Base-by-base conservation (phyloP, 2,888 invertebrate genomes). In the Laspeyria flexula region DNA sequence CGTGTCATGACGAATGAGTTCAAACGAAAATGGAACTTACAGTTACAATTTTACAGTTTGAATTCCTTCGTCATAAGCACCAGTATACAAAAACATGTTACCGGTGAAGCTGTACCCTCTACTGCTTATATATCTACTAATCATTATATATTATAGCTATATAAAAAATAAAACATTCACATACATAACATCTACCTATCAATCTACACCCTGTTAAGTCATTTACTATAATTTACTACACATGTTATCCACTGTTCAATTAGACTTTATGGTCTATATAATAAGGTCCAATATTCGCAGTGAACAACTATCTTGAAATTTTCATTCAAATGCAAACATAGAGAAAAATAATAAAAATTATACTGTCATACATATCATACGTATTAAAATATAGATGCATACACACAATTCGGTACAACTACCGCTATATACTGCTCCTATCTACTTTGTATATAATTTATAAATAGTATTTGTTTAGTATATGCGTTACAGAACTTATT, bases 171-270 rank as follows among this genome's bases (percentile, higher is more conserved):
- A 67, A 85, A 85, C 85, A 86, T 86, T 75, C 77, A 86, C 88
- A 89, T 88, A 86, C 88, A 88, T 88, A 90, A 89, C 89, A 90
- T 89, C 90, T 90, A 90, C 90, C 90, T 90, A 82, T 79, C 79
- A 74, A 81, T 85, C 87, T 86, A 86, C 86, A 72, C 73, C 59
- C 63, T 53, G 66, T 73, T 72, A 71, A 65, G 55, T 69, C 50
- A 58, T 60, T 65, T 61, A 54, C 57, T 60, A 58, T 59, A 58
- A 9, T 48, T 55, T 38, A 50, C 64, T 57, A 69, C 60, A 64
- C 46, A 54, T 57, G 65, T 60, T 70, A 57, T 69, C 62, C 73
- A 71, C 75, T 50, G 68, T 55, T 66, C 60, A 68, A 65, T 65
- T 63, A 61, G 54, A 56, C 57, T 66, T 67, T 64, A 65, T 63